Evolutionary conservation across 2,888 invertebrate species (phyloP).

Genomic region (Lysandra coridon): DNA sequence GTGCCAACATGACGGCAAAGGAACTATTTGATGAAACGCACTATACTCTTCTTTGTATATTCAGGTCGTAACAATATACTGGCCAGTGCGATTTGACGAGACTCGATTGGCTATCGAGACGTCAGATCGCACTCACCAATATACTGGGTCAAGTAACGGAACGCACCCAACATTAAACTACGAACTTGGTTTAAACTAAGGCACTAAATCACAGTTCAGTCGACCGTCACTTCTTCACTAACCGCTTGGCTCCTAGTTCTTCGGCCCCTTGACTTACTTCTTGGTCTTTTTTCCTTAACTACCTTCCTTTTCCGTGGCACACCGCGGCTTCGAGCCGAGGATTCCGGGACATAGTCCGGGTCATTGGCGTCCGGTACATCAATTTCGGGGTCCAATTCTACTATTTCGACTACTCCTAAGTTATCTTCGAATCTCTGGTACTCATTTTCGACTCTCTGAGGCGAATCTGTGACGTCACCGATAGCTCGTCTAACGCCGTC

Average conservation of each 20-base stretch:
- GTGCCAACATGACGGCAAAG: no score
- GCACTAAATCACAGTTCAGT: slow-evolving; percentile 63
- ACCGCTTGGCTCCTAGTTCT: slow-evolving; percentile 69
- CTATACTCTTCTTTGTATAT: background rate
- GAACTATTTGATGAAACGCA: no score
- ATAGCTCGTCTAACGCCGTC: slow-evolving; percentile 55
- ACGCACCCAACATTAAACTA: background rate
- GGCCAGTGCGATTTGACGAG: background rate
- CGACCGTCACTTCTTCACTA: slow-evolving; percentile 57
- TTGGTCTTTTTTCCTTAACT: slow-evolving; percentile 59
- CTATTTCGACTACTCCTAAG: slow-evolving; percentile 64
- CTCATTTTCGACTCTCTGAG: slow-evolving; percentile 59
- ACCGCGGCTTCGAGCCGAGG: slow-evolving; percentile 66
- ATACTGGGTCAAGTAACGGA: background rate
- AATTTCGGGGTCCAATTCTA: slow-evolving; percentile 56
- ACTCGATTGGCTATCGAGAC: background rate
- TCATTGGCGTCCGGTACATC: slow-evolving; percentile 56
- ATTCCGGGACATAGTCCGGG: slow-evolving; percentile 62
- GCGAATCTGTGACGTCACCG: slow-evolving; percentile 63
- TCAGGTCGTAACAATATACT: background rate
- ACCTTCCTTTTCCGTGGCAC: slow-evolving; percentile 65
- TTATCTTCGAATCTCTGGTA: slow-evolving; percentile 51
- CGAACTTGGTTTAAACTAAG: background rate
- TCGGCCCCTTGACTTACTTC: slow-evolving; percentile 69
- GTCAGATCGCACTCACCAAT: background rate